Evolutionary conservation across 2,797 vertebrate genomes (phyloP).

Genomic region (Silurus aristotelis): DNA sequence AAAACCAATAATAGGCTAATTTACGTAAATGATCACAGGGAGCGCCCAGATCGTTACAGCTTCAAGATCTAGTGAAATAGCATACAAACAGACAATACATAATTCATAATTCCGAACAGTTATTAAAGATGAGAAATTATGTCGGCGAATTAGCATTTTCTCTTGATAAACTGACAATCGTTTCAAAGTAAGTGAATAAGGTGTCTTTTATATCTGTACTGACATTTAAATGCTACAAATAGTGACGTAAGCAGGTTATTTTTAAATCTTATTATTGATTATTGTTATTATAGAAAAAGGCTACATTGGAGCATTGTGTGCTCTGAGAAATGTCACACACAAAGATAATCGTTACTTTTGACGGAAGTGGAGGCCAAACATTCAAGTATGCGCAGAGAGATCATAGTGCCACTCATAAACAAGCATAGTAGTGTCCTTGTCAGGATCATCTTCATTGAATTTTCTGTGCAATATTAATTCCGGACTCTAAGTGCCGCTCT

Average conservation of each 20-base stretch:
- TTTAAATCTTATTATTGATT: too few species aligned
- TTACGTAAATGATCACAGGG: not conserved
- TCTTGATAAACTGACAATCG: not conserved
- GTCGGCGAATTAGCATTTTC: not conserved
- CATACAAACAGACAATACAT: not conserved
- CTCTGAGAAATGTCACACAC: constrained; percentile 18
- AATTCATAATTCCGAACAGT: not conserved
- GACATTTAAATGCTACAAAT: not conserved
- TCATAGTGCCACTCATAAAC: constrained; percentile 19
- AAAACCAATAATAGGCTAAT: not conserved
- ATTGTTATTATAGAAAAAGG: too few species aligned
- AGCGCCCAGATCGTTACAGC: not conserved
- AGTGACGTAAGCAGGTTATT: not conserved
- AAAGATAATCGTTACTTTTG: constrained; percentile 49
- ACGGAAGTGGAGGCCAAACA: constrained; percentile 40
- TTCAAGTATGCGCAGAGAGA: constrained; percentile 11
- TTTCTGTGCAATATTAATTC: constrained; percentile 51
- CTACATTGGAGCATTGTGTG: not conserved
- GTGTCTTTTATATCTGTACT: not conserved
- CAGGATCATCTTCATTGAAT: not conserved
- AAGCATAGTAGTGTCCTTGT: not conserved
- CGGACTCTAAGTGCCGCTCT: constrained; percentile 73
- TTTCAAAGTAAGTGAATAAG: not conserved
- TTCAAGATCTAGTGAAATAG: not conserved
- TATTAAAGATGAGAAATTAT: not conserved